A percentile compares a stretch with the other conserved stretches of the same genome.
These are phyloP conservation scores for Mastomys coucha DNA, from an alignment of 2,113 vertebrate genomes.

Conservation along the genomic window DNA sequence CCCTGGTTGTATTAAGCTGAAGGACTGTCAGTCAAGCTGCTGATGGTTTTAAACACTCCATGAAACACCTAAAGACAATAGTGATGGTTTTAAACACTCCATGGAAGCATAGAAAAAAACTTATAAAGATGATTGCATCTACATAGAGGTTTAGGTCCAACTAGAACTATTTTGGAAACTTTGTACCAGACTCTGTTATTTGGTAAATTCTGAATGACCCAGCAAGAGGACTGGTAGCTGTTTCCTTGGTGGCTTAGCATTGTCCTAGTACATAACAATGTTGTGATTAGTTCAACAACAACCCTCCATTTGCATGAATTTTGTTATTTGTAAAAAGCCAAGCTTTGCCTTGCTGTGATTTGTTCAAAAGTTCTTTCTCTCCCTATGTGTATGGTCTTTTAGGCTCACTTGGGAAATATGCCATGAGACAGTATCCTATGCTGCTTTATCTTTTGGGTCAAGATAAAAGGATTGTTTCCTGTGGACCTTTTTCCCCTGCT, in stretches of 20 bases:
- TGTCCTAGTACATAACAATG: no score
- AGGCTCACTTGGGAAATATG: not conserved
- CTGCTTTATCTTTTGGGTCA: not conserved
- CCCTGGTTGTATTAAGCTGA: not conserved
- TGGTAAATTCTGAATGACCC: not conserved
- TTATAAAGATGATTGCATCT: not conserved
- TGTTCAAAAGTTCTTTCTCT: not conserved
- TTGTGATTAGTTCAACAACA: not conserved
- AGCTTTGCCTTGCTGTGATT: not conserved
- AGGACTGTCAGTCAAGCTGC: not conserved
- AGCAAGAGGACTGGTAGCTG: not conserved
- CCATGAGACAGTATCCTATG: not conserved
- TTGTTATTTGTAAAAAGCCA: not conserved
- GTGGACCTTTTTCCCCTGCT: not conserved
- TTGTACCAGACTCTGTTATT: not conserved
- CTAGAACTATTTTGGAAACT: not conserved
- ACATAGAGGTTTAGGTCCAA: not conserved
- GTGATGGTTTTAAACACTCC: not conserved
- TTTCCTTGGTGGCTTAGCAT: not conserved
- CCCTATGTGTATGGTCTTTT: not conserved
- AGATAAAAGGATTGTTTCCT: not conserved
- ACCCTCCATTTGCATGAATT: not conserved
- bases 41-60: not conserved
- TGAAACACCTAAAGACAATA: not conserved
- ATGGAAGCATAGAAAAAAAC: not conserved